Conservation (phyloP, 2,113 vertebrate species). For the Catharus minimus region DNA sequence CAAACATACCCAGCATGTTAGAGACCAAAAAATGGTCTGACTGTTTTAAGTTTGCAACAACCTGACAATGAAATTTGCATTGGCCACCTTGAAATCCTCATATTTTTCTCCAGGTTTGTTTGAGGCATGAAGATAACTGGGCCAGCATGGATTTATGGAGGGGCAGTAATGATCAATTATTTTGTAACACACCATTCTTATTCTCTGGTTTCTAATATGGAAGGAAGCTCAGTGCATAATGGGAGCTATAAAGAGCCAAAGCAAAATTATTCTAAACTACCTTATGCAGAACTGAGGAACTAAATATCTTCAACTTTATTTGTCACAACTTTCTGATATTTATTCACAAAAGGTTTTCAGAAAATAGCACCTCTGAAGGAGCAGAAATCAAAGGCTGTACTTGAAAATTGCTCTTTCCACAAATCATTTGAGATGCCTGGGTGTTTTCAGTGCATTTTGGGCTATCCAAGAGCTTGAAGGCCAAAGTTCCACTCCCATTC, state of each 20-base stretch:
- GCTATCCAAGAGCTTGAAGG: not conserved
- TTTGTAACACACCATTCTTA: not conserved
- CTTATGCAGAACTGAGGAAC: not conserved
- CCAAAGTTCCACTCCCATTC: not conserved
- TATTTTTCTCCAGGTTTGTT: not conserved
- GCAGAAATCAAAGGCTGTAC: accelerated
- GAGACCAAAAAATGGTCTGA: not conserved
- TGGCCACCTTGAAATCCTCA: not conserved
- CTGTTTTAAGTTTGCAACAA: not conserved
- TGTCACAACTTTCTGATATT: not conserved
- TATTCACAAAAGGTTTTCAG: not conserved
- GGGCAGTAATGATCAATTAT: not conserved
- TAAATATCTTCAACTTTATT: not conserved
- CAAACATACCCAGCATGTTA: not conserved
- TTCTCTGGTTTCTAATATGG: not conserved
- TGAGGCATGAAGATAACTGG: not conserved
- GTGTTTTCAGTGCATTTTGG: not conserved
- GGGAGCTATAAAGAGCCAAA: not conserved
- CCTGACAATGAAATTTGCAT: not conserved
- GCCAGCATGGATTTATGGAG: not conserved
- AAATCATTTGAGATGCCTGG: not conserved
- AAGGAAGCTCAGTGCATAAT: not conserved
- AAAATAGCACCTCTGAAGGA: not conserved
- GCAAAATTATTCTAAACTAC: not conserved
- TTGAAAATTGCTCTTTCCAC: not conserved